These are phyloP conservation scores for Pollenia labialis DNA, from an alignment of 2,888 invertebrate species.

Conservation along the genomic window DNA sequence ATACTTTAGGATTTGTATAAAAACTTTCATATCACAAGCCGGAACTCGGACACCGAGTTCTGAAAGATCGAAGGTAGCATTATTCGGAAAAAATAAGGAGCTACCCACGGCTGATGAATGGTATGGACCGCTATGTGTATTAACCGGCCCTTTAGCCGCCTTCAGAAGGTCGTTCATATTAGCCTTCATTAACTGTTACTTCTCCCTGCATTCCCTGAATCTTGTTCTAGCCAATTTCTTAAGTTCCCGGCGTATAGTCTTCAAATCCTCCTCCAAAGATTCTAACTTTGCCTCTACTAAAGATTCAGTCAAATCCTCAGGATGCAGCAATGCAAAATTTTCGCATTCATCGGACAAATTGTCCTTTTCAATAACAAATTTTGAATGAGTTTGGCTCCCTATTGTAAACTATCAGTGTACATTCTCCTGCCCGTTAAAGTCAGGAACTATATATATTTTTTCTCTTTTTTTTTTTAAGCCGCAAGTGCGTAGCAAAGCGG, in stretches of 20 bases:
- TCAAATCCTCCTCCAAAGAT: not conserved
- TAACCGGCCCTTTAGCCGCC: not conserved
- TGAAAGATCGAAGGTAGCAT: not conserved
- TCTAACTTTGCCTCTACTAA: not conserved
- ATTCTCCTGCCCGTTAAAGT: too few species aligned
- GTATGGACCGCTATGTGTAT: not conserved
- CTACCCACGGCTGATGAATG: not conserved
- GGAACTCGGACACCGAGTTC: not conserved
- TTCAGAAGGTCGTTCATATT: not conserved
- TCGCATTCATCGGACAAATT: too few species aligned
- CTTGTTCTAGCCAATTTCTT: not conserved
- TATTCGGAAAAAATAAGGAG: not conserved
- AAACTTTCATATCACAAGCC: not conserved
- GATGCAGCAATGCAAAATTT: too few species aligned
- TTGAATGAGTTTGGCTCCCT: too few species aligned
- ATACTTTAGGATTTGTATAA: not conserved
- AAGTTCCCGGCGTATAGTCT: not conserved
- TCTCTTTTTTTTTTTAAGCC: too few species aligned
- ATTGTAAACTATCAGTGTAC: too few species aligned
- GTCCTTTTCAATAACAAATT: rapidly evolving
- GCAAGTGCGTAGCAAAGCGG: too few species aligned
- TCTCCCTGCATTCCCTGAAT: not conserved
- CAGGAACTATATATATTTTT: too few species aligned
- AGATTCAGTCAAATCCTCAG: too few species aligned
- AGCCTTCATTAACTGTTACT: not conserved